These are phyloP conservation scores for Elephantulus edwardii DNA, from an alignment of 2,113 vertebrate species.

Conservation along the genomic window DNA sequence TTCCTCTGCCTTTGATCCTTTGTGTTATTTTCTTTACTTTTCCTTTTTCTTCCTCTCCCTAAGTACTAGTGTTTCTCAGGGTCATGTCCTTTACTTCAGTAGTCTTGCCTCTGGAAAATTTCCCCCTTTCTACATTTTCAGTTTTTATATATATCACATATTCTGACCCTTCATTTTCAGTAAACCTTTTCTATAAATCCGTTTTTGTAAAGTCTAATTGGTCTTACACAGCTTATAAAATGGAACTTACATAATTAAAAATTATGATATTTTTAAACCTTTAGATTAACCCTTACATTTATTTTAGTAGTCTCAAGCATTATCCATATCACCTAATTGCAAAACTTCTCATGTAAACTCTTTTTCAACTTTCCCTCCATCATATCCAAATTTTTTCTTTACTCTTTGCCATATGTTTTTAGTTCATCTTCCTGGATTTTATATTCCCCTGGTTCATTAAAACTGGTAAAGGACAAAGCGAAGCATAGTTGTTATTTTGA, in stretches of 20 bases:
- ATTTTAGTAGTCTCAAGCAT: background rate
- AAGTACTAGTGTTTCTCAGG: background rate
- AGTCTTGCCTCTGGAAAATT: background rate
- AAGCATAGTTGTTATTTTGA: background rate
- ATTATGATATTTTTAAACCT: background rate
- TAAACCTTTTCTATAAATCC: constrained; percentile 4
- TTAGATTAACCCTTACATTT: background rate
- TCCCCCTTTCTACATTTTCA: constrained; percentile 10
- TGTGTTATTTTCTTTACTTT: background rate
- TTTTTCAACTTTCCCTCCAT: background rate
- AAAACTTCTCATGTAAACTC: background rate
- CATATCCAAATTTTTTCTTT: background rate
- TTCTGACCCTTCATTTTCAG: background rate
- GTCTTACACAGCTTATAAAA: background rate
- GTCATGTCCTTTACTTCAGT: background rate
- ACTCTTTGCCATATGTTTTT: background rate
- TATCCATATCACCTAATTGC: background rate
- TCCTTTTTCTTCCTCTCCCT: background rate
- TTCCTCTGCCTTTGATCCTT: background rate
- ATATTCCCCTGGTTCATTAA: background rate
- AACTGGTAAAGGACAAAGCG: background rate
- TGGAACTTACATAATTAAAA: background rate
- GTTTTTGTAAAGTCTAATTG: background rate
- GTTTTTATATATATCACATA: background rate
- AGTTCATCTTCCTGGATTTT: background rate